Percentiles rank a stretch among this genome's conserved stretches.
Conservation (phyloP, 2,113 vertebrate genomes). For the Varanus salvator region DNA sequence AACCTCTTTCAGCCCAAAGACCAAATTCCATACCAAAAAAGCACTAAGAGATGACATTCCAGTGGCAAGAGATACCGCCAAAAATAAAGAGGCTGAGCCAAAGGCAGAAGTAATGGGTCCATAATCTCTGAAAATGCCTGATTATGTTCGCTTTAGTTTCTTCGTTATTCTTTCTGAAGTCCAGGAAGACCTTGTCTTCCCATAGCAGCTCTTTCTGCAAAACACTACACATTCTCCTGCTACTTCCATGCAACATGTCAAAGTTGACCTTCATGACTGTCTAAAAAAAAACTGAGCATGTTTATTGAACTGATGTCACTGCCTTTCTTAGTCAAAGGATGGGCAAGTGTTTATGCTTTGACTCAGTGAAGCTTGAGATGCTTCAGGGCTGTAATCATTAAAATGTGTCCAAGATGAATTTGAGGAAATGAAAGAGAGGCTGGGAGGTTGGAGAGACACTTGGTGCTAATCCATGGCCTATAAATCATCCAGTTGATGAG, state of each 20-base stretch:
- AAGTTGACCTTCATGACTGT: neutral
- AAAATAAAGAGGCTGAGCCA: no score
- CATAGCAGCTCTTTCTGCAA: no score
- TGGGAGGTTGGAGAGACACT: neutral
- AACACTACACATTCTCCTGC: no score
- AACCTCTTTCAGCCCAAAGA: no score
- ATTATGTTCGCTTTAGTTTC: no score
- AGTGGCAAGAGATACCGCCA: no score
- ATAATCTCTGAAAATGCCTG: no score
- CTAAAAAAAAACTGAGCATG: neutral
- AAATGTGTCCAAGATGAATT: slow-evolving; percentile 24
- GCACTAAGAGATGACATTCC: no score
- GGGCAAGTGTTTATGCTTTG: neutral
- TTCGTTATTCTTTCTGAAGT: neutral
- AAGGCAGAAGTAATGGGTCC: no score
- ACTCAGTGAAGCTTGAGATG: neutral
- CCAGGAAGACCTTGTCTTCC: neutral
- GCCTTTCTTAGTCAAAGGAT: neutral
- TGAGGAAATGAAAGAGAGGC: neutral
- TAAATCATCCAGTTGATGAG: slow-evolving; percentile 25
- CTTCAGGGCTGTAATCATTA: slow-evolving; percentile 7
- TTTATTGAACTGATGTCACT: neutral
- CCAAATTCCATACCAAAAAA: no score
- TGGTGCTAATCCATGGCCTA: neutral
- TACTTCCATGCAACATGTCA: neutral